A percentile compares a stretch with the other conserved stretches of the same genome.
Evolutionary conservation across 2,797 vertebrate genomes (phyloP).

Genomic region (Pogonophryne albipinna): DNA sequence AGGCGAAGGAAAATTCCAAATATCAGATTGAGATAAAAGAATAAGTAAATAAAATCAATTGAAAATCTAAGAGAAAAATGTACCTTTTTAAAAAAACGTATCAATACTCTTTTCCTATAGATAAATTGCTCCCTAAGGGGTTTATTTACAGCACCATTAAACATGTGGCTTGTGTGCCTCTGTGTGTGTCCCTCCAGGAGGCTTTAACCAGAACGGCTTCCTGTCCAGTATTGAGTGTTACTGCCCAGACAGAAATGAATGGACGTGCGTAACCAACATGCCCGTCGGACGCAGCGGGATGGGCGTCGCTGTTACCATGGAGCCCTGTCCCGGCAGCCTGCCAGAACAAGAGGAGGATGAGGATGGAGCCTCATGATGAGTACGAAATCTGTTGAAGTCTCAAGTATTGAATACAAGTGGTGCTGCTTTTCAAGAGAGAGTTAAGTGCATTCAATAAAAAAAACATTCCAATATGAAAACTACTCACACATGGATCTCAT

Average conservation of each 20-base stretch:
- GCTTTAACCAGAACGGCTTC: conserved; percentile 88
- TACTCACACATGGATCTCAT: neutral
- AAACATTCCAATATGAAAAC: conserved; percentile 17
- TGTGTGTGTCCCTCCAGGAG: conserved; percentile 73
- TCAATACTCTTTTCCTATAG: neutral
- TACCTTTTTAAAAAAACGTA: no score
- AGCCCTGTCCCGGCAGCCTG: conserved; percentile 87
- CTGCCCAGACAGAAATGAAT: conserved; percentile 83
- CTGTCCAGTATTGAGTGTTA: conserved; percentile 86
- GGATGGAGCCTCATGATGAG: conserved; percentile 37
- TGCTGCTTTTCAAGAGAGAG: conserved; percentile 39
- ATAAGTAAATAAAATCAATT: no score
- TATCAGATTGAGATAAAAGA: neutral
- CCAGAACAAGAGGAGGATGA: conserved; percentile 75
- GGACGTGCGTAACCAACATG: conserved; percentile 84
- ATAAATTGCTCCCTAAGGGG: conserved; percentile 7
- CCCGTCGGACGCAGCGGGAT: conserved; percentile 85
- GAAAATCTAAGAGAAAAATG: no score
- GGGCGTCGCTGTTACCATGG: conserved; percentile 90
- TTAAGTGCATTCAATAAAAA: conserved; percentile 29
- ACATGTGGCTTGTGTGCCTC: conserved; percentile 9
- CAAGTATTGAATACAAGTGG: neutral
- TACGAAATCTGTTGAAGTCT: neutral
- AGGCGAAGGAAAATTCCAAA: neutral
- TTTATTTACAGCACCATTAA: conserved; percentile 20